Base-by-base conservation (phyloP, 1,140 invertebrate genomes). In the Hirudo medicinalis region DNA sequence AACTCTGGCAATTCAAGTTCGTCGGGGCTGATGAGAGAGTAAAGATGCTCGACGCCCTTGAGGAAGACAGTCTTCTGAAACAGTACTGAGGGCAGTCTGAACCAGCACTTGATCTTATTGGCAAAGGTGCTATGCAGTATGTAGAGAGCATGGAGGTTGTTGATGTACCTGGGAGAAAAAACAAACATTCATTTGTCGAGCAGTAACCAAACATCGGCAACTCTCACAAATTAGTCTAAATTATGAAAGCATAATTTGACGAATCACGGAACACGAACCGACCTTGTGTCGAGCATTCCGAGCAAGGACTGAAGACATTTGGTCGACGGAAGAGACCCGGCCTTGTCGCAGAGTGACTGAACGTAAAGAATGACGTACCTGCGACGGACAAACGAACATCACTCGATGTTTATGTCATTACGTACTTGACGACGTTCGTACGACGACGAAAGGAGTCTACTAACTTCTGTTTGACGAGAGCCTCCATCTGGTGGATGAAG, bases 251-350 rank as follows among this genome's bases (percentile, higher is more conserved):
- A n/a, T n/a, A n/a, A n/a, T n/a, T n/a, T n/a, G n/a, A n/a, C n/a
- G n/a, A n/a, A n/a, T n/a, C n/a, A n/a, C n/a, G n/a, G n/a, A n/a
- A n/a, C n/a, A 57, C 54, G 20, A 63, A 63, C 57, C 9, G 1
- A 63, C 57, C 29, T 63, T 11, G 57, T 6, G 29, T 63, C 22
- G 22, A 63, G 29, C 57, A 63, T 63, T 22, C 57, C 57, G 22
- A 63, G 57, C 57, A 63, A n/a, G 11, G 57, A 22, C 57, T 63
- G 57, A 22, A 63, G 22, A 32, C 57, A 63, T 32, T 63, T 63
- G 13, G 22, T 63, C 22, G 57, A 63, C 9, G 57, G 57, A 25
- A 63, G 29, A 11, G 29, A 32, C 22, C 29, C 57, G 2, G 22
- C 57, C 57, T 63, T 63, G 57, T 13, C 19, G 13, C 22, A 63